phyloP scores from a whole-genome alignment of 2,888 invertebrate genomes.

The Pammene fasciana region DNA sequence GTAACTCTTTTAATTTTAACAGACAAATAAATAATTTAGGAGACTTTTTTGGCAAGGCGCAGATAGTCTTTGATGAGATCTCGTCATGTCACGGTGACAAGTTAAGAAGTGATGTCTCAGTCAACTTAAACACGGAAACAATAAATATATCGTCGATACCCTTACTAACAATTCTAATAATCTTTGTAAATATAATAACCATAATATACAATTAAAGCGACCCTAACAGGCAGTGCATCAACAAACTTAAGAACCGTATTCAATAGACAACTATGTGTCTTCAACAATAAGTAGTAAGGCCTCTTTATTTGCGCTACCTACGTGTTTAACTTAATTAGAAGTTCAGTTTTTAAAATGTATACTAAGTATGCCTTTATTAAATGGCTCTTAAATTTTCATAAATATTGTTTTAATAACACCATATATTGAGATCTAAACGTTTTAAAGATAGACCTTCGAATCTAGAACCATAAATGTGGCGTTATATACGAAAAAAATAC shows the following conservation, averaged over 20 bases:
- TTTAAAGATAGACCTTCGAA: not conserved
- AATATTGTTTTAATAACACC: constrained; percentile 5
- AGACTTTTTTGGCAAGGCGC: constrained; percentile 76
- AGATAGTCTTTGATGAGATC: constrained; percentile 77
- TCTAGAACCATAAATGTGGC: not conserved
- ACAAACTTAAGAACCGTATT: constrained; percentile 15
- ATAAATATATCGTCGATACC: constrained; percentile 52
- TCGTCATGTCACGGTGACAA: constrained; percentile 71
- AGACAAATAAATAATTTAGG: constrained; percentile 51
- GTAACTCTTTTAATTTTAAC: constrained; percentile 44
- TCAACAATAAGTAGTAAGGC: constrained; percentile 28
- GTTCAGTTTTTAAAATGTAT: not conserved
- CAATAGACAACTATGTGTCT: constrained; percentile 5
- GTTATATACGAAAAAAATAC: too few species aligned
- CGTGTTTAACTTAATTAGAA: constrained; percentile 11
- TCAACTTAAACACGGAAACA: constrained; percentile 50
- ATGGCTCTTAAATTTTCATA: not conserved
- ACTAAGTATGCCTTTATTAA: not conserved
- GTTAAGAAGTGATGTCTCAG: constrained; percentile 67
- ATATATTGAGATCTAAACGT: constrained; percentile 11
- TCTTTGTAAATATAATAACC: constrained; percentile 42
- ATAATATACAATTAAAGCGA: constrained; percentile 28
- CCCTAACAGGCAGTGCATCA: constrained; percentile 32
- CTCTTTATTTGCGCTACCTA: constrained; percentile 11
- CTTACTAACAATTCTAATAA: constrained; percentile 47